Evolutionary conservation across 2,113 vertebrate genomes (phyloP).

Genomic region (Acrocephalus kingi): DNA sequence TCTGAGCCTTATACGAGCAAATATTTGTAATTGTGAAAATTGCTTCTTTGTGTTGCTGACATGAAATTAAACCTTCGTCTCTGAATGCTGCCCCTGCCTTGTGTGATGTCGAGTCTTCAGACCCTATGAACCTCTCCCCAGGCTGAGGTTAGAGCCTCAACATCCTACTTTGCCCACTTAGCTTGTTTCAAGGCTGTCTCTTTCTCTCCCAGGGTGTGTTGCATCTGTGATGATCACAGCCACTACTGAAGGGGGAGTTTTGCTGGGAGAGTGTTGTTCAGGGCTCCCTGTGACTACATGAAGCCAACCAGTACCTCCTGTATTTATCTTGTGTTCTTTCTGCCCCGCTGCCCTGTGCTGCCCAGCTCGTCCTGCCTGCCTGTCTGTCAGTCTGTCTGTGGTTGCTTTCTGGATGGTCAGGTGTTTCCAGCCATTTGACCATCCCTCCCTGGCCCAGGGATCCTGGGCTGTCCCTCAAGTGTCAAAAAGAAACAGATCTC

Average conservation of each 20-base stretch:
- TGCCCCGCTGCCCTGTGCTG: not conserved
- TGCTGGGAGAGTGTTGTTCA: not conserved
- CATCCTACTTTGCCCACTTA: not conserved
- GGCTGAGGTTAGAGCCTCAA: not conserved
- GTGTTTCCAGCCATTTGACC: not conserved
- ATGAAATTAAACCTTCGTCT: conserved; percentile 54
- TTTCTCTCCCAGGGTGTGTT: not conserved
- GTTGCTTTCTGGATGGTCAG: not conserved
- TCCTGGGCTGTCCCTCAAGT: not conserved
- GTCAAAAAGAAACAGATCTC: not conserved
- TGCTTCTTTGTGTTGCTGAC: conserved; percentile 41
- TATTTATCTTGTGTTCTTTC: not conserved
- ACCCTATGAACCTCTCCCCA: not conserved
- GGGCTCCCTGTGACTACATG: not conserved
- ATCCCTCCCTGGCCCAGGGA: not conserved
- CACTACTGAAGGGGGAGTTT: not conserved
- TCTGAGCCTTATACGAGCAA: conserved; percentile 31
- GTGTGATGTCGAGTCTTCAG: not conserved
- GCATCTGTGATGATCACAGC: not conserved
- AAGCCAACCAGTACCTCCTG: not conserved
- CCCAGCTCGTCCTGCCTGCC: not conserved
- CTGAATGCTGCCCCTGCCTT: not conserved
- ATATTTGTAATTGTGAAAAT: conserved; percentile 34
- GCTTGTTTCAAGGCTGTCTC: not conserved
- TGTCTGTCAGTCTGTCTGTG: not conserved